Evolutionary conservation across 2,113 vertebrate genomes (phyloP).

Genomic region (Oreochromis tanganicae): DNA sequence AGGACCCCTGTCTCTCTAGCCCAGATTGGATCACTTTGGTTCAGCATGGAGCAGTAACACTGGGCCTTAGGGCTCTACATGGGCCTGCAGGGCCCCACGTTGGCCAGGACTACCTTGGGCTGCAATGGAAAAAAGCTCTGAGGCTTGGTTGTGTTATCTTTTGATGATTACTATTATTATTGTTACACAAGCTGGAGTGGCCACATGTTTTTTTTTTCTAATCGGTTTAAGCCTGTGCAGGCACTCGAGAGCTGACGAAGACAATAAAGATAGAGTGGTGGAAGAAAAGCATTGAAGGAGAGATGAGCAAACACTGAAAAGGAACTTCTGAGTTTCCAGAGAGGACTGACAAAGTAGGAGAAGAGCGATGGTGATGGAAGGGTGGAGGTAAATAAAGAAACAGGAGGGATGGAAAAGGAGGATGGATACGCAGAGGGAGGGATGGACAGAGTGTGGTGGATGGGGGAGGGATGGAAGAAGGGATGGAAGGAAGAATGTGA

Average conservation of each 20-base stretch:
- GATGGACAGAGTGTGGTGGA: conserved; percentile 48
- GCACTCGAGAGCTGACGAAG: not conserved
- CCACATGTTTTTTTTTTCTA: conserved; percentile 48
- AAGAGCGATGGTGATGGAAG: not conserved
- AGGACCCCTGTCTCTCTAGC: conserved; percentile 64
- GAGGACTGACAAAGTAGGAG: not conserved
- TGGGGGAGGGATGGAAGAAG: conserved; percentile 53
- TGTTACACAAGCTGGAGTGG: conserved; percentile 46
- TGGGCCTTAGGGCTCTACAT: conserved; percentile 58
- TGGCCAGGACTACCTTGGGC: conserved; percentile 38
- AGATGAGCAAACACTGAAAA: not conserved
- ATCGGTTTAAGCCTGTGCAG: not conserved
- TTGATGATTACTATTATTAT: conserved; percentile 48
- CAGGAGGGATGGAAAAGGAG: conserved; percentile 57
- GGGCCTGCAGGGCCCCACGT: conserved; percentile 50
- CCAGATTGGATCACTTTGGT: conserved; percentile 65
- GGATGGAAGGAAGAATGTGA: conserved; percentile 71
- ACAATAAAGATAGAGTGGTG: not conserved
- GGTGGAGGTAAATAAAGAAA: conserved; percentile 39
- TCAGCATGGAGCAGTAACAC: conserved; percentile 59
- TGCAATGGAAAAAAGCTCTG: conserved; percentile 43
- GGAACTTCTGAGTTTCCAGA: conserved; percentile 6
- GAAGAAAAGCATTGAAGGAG: not conserved
- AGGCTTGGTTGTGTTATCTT: conserved; percentile 38
- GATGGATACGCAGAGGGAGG: conserved; percentile 60